Percentiles rank a stretch among this genome's conserved stretches.
Evolutionary conservation across 2,113 vertebrate genomes (phyloP).

Genomic region (Arvicanthis niloticus): DNA sequence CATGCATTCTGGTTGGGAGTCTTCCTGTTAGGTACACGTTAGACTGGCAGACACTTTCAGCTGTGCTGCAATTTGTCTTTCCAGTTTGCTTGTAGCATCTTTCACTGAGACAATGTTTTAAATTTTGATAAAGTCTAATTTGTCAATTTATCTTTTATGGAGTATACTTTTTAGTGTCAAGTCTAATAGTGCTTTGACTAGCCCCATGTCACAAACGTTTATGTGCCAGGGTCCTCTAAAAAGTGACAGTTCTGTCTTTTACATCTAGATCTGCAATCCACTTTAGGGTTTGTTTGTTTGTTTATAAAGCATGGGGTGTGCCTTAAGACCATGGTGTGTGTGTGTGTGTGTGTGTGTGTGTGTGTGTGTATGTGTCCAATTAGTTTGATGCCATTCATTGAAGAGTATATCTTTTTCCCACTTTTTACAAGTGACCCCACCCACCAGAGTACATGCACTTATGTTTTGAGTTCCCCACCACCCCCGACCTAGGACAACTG

Average conservation of each 20-base stretch:
- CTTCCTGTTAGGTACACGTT: not conserved
- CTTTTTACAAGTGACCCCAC: not conserved
- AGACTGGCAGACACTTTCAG: not conserved
- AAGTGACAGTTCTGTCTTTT: not conserved
- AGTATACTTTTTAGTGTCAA: not conserved
- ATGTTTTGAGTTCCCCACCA: not conserved
- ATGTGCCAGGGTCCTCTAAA: not conserved
- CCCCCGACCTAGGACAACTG: not conserved
- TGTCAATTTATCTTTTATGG: constrained; percentile 4
- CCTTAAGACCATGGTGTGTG: not conserved
- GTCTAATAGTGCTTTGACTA: not conserved
- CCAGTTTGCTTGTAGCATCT: not conserved
- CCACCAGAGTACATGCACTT: not conserved
- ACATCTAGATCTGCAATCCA: not conserved
- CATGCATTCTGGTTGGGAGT: not conserved
- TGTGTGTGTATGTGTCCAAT: not conserved
- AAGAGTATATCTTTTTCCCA: not conserved
- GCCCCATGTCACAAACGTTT: not conserved
- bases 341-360: too few relatives aligned
- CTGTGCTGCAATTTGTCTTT: not conserved
- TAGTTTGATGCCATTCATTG: not conserved
- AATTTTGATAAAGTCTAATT: not conserved
- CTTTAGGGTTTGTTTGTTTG: not conserved
- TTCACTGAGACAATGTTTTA: not conserved
- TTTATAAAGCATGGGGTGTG: not conserved